Base-by-base conservation (phyloP, 2,888 invertebrate genomes). In the Antitype chi region DNA sequence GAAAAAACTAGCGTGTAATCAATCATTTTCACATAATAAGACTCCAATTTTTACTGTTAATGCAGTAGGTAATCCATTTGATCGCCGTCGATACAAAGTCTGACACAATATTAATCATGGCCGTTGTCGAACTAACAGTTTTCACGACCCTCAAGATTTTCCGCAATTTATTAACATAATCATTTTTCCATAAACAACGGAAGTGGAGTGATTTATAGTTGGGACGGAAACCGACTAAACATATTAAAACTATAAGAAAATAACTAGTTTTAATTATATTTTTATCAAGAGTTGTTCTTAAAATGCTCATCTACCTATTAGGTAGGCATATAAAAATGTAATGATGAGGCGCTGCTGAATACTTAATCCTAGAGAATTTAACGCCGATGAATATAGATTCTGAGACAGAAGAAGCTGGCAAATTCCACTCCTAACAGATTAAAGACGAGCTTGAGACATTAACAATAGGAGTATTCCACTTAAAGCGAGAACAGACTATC, bases 61-160 rank as follows among this genome's bases (percentile, higher is more conserved):
- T 81, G 77, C 80, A 76, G 67, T 73, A 53, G 52, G 73, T 84
- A 75, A 79, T 81, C 69, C 73, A 74, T 81, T 80, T 57, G 70
- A 80, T 81, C 60, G 76, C 66, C 70, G 47, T 67, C 87, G 78
- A 82, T 84, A 85, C 79, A 76, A 76, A 77, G 67, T 80, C 69
- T 83, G 79, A 84, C 86, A 78, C 71, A 74, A 78, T 81, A 86
- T 88, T 84, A 87, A 88, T 89, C 85, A 85, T 79, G 62, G 80
- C 69, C 74, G 66, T 38, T 74, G 64, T 60, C 80, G 49, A 78
- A 80, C 80, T 76, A 84, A 71, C 72, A 76, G 59, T 88, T 82
- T 86, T 83, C 87, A 75, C 75, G 70, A 81, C 69, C 78, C 70
- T 74, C 68, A 71, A 69, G 67, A 70, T 83, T 84, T 86, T 78